Conservation (phyloP, 2,888 invertebrate genomes). For the Drosophila dives region DNA sequence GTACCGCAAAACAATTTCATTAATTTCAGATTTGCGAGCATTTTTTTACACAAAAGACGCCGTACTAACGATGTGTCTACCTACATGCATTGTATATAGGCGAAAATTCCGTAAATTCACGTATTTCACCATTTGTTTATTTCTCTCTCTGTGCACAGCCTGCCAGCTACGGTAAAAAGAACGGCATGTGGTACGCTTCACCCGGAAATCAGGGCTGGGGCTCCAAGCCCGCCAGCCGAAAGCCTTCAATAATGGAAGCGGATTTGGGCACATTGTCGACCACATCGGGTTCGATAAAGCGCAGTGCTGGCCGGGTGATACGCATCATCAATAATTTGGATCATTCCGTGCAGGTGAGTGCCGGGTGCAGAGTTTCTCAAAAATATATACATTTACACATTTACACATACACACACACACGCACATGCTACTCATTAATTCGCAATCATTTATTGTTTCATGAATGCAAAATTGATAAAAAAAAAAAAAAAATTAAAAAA, state of each 20-base stretch:
- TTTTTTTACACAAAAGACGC: conserved; percentile 61
- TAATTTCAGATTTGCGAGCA: conserved; percentile 79
- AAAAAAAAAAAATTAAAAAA: not conserved
- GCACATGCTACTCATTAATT: not conserved
- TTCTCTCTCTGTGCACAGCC: conserved; percentile 86
- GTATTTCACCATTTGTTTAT: conserved; percentile 50
- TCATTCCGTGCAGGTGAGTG: conserved; percentile 93
- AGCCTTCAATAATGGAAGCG: conserved; percentile 93
- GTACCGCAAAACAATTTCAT: conserved; percentile 77
- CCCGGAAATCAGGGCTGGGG: conserved; percentile 86
- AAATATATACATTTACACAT: conserved; percentile 1
- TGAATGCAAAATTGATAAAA: conserved; percentile 31
- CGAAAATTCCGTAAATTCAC: conserved; percentile 48
- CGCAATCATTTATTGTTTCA: conserved; percentile 51
- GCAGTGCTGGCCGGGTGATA: conserved; percentile 93
- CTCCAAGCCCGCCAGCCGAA: conserved; percentile 91
- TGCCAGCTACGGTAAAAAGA: conserved; percentile 95
- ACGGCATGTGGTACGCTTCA: conserved; percentile 93
- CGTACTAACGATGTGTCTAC: conserved; percentile 41
- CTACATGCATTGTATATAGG: conserved; percentile 19
- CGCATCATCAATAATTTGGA: conserved; percentile 97
- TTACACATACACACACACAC: not conserved
- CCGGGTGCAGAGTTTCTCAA: not conserved
- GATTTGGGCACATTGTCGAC: conserved; percentile 89
- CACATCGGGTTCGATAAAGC: conserved; percentile 88